Conservation (phyloP, 2,113 vertebrate species). For the Nansenia antarctica region DNA sequence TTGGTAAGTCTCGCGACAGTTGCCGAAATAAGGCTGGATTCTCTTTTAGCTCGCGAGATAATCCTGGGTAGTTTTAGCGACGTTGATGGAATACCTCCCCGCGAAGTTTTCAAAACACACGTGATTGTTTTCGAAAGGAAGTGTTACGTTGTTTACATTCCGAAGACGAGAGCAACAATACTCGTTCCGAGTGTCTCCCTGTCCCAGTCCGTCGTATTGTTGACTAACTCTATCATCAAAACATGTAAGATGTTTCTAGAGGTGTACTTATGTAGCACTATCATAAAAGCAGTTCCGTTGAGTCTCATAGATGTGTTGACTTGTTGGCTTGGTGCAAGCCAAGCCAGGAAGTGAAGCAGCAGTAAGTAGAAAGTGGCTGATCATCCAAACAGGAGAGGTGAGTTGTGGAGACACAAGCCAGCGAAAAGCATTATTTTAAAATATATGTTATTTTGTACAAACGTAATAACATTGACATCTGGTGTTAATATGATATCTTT, state of each 20-base stretch:
- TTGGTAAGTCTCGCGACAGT: no score
- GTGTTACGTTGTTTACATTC: constrained; percentile 25
- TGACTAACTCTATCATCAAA: no score
- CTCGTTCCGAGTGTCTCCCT: neutral
- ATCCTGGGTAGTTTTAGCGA: no score
- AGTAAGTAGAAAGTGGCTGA: constrained; percentile 49
- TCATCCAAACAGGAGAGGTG: constrained; percentile 65
- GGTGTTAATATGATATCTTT: neutral
- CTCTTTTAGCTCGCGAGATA: no score
- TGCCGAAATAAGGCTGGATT: no score
- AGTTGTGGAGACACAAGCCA: neutral
- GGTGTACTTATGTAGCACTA: no score
- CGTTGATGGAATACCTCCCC: no score
- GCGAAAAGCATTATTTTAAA: neutral
- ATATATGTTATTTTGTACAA: neutral
- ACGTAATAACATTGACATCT: neutral
- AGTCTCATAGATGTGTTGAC: neutral
- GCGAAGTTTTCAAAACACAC: constrained; percentile 57
- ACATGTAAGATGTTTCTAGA: no score
- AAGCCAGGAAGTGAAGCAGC: constrained; percentile 52
- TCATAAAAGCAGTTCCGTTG: no score
- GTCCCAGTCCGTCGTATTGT: no score
- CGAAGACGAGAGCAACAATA: neutral
- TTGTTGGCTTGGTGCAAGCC: constrained; percentile 6
- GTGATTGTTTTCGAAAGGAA: constrained; percentile 20